phyloP scores from a whole-genome alignment of 2,888 invertebrate species.

The Graphium colonna region DNA sequence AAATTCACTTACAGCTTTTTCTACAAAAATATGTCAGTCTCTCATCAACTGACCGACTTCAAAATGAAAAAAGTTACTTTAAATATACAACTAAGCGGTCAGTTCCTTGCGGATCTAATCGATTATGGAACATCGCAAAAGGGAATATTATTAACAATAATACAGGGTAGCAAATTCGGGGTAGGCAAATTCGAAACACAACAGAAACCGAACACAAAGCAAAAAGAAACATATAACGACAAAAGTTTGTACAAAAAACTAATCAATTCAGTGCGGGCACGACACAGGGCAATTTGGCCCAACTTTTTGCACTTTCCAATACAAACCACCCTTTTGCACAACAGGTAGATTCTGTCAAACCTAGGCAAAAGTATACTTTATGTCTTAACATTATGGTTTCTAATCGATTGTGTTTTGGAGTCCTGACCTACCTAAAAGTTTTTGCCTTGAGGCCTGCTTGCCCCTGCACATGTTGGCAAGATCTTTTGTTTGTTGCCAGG shows the following conservation, averaged over 20 bases:
- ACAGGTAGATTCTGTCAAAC: constrained; percentile 23
- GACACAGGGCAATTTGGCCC: constrained; percentile 22
- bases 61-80: not conserved
- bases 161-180: not conserved
- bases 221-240: constrained; percentile 10
- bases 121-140: too few species aligned
- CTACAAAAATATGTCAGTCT: not conserved
- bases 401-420: not conserved
- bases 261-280: constrained; percentile 23
- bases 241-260: constrained; percentile 17
- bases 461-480: constrained; percentile 29
- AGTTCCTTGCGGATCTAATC: not conserved
- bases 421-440: constrained; percentile 26
- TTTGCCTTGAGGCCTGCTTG: constrained; percentile 26
- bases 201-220: constrained; percentile 8
- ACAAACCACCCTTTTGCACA: constrained; percentile 28
- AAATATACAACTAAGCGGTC: not conserved
- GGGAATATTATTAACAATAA: not conserved
- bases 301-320: constrained; percentile 21
- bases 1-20: too few species aligned
- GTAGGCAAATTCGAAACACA: not conserved
- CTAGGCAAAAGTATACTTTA: constrained; percentile 1
- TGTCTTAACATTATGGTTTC: not conserved
- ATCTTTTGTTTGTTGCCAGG: constrained; percentile 23
- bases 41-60: not conserved